Base-by-base conservation (phyloP, 2,888 invertebrate genomes). In the Corbicula japonica region DNA sequence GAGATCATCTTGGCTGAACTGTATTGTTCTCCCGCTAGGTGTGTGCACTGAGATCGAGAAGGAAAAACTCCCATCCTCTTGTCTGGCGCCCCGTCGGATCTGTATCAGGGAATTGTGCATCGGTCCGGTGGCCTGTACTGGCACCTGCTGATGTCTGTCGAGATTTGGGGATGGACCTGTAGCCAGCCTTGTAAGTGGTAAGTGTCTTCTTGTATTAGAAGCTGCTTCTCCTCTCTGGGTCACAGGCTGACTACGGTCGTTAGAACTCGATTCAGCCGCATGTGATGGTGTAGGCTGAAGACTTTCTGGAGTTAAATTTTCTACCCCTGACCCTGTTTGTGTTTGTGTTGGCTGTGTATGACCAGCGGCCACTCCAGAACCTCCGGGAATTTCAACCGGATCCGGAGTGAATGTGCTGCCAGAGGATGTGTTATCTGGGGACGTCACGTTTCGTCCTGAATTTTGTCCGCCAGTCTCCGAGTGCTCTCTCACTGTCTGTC, bases 31-130 rank as follows among this genome's bases (percentile, higher is more conserved):
- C 12, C 81, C 84, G 48, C 68, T 76, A 12, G 79, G 73, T 26
- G 84, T 81, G 60, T 84, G 80, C 23, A 81, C 81, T 28, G 84
- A 83, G 35, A 83, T 80, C 4, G 83, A 80, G 30, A 80, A 76
- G 15, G 83, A 83, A 52, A 80, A 78, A 10, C 76, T 66, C 10
- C 83, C 83, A 44, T 78, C 73, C 21, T 68, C 60, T 26, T 75
- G 71, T 3, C 80, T 54, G 8, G 80, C 60, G 10, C 83, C 83
- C 3, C 83, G 66, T 3, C 83, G 58, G 8, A 83, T 78, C 73
- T 80, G 75, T 35, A 83, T 83, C 8, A 83, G 52, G 8, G 80
- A 77, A 41, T 83, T 65, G 48, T 74, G 76, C 8, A 76, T 69
- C 15, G 54, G 76, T 26, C 71, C 60, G 15, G 56, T 52, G 28